Conservation (phyloP, 2,797 vertebrate genomes). For the Lacerta agilis region DNA sequence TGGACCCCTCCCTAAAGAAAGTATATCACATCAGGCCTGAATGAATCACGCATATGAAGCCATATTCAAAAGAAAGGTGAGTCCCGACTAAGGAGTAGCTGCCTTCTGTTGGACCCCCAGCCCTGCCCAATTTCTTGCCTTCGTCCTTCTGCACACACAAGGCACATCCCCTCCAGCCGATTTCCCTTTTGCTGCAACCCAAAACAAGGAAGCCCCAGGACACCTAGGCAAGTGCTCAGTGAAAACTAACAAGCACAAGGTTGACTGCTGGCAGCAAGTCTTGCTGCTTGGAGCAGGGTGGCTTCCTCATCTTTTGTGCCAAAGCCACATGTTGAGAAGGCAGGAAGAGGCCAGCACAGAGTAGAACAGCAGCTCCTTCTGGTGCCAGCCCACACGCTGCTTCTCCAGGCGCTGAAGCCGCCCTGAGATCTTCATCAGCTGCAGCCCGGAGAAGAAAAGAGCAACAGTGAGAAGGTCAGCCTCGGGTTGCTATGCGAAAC, state of each 20-base stretch:
- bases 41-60: background rate
- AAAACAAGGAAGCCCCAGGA: background rate
- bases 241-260: too few species aligned
- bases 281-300: accelerated
- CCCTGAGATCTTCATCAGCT: constrained; percentile 81
- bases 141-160: too few species aligned
- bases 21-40: too few species aligned
- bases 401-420: constrained; percentile 79
- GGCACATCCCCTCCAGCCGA: too few species aligned
- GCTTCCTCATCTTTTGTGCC: constrained; percentile 77
- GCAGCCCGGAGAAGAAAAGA: constrained; percentile 35
- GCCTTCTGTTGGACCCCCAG: background rate
- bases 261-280: background rate
- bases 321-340: constrained; percentile 85
- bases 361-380: constrained; percentile 80
- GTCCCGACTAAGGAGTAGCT: too few species aligned
- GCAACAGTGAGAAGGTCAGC: background rate
- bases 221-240: background rate
- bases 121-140: background rate
- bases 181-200: too few species aligned
- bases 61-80: background rate
- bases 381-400: constrained; percentile 69
- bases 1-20: background rate
- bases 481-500: background rate
- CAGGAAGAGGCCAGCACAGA: constrained; percentile 78